phyloP scores from a whole-genome alignment of 2,888 invertebrate genomes.

The Acanthopleura granulata region DNA sequence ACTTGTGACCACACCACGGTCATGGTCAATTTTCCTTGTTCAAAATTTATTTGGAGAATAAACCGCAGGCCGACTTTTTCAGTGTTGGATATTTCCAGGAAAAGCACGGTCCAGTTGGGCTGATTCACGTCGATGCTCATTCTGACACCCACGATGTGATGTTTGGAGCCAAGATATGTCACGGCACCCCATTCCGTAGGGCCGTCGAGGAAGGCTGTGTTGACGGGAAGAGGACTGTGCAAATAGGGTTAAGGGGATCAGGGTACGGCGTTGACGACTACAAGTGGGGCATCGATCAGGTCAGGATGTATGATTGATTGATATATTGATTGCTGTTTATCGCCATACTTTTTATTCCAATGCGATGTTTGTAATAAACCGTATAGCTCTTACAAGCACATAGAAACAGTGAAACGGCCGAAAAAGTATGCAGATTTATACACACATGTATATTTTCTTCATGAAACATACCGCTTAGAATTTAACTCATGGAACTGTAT shows the following conservation, averaged over 20 bases:
- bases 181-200: slow-evolving; percentile 67
- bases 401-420: too few species aligned
- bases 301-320: slow-evolving; percentile 24
- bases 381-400: too few species aligned
- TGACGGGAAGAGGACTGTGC: slow-evolving; percentile 60
- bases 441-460: too few species aligned
- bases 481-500: too few species aligned
- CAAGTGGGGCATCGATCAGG: slow-evolving; percentile 59
- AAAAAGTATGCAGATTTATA: too few species aligned
- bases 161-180: slow-evolving; percentile 64
- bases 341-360: too few species aligned
- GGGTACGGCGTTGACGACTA: slow-evolving; percentile 51
- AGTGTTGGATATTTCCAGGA: slow-evolving; percentile 44
- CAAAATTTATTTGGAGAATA: too few species aligned
- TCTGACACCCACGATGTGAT: slow-evolving; percentile 63
- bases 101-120: slow-evolving; percentile 66
- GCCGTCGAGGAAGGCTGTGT: slow-evolving; percentile 67
- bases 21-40: too few species aligned
- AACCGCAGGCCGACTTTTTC: neutral
- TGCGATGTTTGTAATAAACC: too few species aligned
- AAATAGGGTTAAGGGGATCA: slow-evolving; percentile 68
- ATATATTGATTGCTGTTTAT: too few species aligned
- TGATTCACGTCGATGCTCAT: slow-evolving; percentile 69
- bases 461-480: too few species aligned
- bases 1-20: too few species aligned